Conservation (phyloP, 2,113 vertebrate species). For the Alectura lathami region DNA sequence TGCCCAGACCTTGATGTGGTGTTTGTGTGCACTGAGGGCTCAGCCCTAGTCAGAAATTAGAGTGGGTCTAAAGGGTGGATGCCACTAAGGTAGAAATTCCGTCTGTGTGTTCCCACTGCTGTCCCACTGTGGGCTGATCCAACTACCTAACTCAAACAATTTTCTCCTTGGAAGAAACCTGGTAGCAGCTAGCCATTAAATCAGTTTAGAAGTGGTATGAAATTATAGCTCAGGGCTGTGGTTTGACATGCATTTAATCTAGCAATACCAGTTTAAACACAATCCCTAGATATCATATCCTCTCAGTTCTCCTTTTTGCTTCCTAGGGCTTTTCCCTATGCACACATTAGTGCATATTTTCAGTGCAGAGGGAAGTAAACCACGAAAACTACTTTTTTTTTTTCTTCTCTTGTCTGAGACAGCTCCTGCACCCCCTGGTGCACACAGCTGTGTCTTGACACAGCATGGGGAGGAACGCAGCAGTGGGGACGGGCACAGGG, state of each 20-base stretch:
- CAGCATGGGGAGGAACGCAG: not conserved
- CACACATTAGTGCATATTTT: not conserved
- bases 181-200: slow-evolving; percentile 29
- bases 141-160: not conserved
- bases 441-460: not conserved
- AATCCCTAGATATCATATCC: not conserved
- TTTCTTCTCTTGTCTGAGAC: not conserved
- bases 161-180: not conserved
- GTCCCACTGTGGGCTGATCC: not conserved
- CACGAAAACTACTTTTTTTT: not conserved
- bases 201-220: slow-evolving; percentile 10
- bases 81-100: not conserved
- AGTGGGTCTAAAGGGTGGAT: not conserved
- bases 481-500: not conserved
- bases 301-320: not conserved
- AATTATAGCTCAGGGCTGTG: slow-evolving; percentile 9
- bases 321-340: rapidly evolving
- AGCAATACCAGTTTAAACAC: slow-evolving; percentile 22
- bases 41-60: not conserved
- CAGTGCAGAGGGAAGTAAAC: not conserved
- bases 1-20: not conserved
- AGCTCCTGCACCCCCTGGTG: not conserved
- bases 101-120: not conserved
- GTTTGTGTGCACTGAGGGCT: not conserved
- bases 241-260: slow-evolving; percentile 5